Evolutionary conservation across 2,797 vertebrate species (phyloP).

Genomic region (Cirrhinus molitorella): DNA sequence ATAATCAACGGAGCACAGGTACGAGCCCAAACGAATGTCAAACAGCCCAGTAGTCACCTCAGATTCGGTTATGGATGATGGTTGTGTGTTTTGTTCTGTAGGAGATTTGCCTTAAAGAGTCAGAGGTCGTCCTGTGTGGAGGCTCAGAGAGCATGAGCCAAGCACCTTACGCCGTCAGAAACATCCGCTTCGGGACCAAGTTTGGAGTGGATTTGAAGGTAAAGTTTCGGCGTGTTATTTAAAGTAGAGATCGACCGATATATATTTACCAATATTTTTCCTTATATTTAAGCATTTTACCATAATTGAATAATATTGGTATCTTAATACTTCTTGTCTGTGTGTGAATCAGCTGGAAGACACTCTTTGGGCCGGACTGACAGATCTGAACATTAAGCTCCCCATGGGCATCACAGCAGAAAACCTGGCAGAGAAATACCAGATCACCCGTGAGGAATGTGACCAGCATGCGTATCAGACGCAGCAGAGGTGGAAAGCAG

Average conservation of each 20-base stretch:
- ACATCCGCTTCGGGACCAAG: constrained; percentile 91
- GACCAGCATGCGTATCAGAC: constrained; percentile 88
- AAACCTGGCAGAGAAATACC: constrained; percentile 90
- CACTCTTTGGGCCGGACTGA: constrained; percentile 88
- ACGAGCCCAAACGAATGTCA: constrained; percentile 32
- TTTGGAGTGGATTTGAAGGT: constrained; percentile 88
- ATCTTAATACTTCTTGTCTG: background rate
- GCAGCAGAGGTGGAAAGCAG: constrained; percentile 94
- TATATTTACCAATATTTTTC: too few relatives aligned
- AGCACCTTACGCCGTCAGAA: constrained; percentile 87
- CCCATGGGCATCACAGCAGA: constrained; percentile 96
- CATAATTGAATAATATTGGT: too few relatives aligned
- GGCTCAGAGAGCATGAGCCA: constrained; percentile 98
- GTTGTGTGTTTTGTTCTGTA: constrained; percentile 66
- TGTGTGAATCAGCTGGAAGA: constrained; percentile 87
- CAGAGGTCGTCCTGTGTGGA: constrained; percentile 92
- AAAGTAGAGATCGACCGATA: too few relatives aligned
- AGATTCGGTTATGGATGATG: constrained; percentile 44
- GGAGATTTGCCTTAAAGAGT: constrained; percentile 93
- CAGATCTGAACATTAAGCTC: constrained; percentile 86
- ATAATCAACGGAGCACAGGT: constrained; percentile 92
- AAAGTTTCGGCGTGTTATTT: too few relatives aligned
- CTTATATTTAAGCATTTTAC: too few relatives aligned
- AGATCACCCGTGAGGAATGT: constrained; percentile 89
- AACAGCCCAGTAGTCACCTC: too few relatives aligned